phyloP scores from a whole-genome alignment of 2,888 invertebrate genomes.

The Spilosoma lubricipeda region DNA sequence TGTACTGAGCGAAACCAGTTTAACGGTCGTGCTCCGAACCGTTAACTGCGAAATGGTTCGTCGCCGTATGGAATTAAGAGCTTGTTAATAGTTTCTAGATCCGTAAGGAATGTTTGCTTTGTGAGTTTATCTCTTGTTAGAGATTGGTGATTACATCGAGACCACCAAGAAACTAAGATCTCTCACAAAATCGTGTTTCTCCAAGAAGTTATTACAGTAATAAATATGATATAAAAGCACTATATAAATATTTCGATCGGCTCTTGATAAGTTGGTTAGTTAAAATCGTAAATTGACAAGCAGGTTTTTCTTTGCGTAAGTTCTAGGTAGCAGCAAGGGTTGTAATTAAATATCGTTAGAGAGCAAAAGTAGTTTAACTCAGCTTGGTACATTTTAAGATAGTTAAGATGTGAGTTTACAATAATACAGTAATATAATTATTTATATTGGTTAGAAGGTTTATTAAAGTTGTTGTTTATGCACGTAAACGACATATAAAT shows the following conservation, averaged over 20 bases:
- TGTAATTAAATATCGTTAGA: not conserved
- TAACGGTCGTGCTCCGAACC: conserved; percentile 73
- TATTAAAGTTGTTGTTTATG: not conserved
- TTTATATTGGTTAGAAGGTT: not conserved
- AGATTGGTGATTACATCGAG: not conserved
- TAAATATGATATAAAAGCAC: not conserved
- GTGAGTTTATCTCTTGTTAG: not conserved
- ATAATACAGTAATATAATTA: not conserved
- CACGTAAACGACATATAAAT: not conserved
- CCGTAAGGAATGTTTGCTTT: not conserved
- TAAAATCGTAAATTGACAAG: not conserved
- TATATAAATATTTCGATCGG: not conserved
- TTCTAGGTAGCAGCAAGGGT: not conserved
- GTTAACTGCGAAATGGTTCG: conserved; percentile 74
- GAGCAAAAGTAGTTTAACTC: not conserved
- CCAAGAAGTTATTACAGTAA: not conserved
- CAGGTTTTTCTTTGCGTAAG: not conserved
- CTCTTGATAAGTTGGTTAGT: not conserved
- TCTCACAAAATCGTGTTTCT: not conserved
- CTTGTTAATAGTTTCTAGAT: conserved; percentile 34
- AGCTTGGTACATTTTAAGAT: too few relatives aligned
- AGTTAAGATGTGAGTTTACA: not conserved
- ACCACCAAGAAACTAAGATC: not conserved
- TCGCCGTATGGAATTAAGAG: conserved; percentile 52
- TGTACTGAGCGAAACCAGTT: conserved; percentile 67